Evolutionary conservation across 2,113 vertebrate genomes (phyloP), one percentile per base, ranked within the genome.

Genomic region (Lagenorhynchus albirostris): DNA sequence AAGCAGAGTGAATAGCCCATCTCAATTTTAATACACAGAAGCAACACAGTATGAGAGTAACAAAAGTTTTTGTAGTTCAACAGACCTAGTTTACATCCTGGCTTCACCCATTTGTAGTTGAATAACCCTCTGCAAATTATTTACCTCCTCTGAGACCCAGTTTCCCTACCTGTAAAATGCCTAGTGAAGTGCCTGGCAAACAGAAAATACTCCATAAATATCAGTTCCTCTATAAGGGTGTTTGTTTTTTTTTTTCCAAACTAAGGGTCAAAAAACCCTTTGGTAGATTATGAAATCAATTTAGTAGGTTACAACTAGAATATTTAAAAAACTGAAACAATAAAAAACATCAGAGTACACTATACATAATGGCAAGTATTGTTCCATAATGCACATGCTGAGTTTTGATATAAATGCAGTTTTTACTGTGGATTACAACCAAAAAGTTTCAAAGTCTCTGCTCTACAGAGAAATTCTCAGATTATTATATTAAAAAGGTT

Each of bases 291-390:
- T 47, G n/a, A 93, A 74, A 58, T 50, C 41, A 85, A 36, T 23
- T 47, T 47, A 76, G 33, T 76, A 44, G 60, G 71, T 62, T 90
- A 63, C 38, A 93, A 63, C 18, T 26, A 79, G 67, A 31, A 41
- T 94, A 74, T 77, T 94, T 87, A 38, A 76, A 91, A 95, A 79
- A 50, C n/a, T 23, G 50, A 93, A 86, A 47, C 62, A 70, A 53
- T 68, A 38, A 94, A 38, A 94, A 83, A n/a, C 70, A 70, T 38
- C 50, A 67, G 67, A 62, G 58, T 74, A 44, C 38, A n/a, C 55
- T 70, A 15, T 26, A 58, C 4, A 68, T 6, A 62, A 73, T 31
- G 29, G 62, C 60, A 55, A 80, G 65, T 26, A 67, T 1, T 53
- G 68, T 53, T 70, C 47, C 41, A 74, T 87, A 58, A 41, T 47